These are phyloP conservation scores for Urocitellus parryii DNA, from an alignment of 2,113 vertebrate genomes.

Conservation along the genomic window DNA sequence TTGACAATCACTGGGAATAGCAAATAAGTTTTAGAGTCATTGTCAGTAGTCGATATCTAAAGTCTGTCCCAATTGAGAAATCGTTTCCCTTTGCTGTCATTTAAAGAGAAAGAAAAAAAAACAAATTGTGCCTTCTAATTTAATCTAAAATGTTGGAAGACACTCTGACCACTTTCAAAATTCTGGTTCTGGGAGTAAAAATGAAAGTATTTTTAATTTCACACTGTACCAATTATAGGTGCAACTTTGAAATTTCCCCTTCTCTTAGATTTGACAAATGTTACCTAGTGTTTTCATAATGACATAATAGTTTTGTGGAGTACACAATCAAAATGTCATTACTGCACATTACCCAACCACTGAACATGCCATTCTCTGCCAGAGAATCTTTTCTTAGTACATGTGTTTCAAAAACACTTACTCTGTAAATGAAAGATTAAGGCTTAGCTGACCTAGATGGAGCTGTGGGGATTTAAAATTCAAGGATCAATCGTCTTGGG, in stretches of 20 bases:
- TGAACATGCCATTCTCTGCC: constrained; percentile 72
- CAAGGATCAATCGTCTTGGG: constrained; percentile 58
- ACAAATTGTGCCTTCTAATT: constrained; percentile 64
- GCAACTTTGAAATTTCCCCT: constrained; percentile 63
- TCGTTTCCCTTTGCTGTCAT: constrained; percentile 52
- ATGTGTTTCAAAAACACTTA: constrained; percentile 77
- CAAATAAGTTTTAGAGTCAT: constrained; percentile 18
- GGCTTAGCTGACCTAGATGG: constrained; percentile 71
- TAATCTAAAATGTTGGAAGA: constrained; percentile 65
- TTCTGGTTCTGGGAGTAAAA: constrained; percentile 72
- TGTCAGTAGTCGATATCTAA: constrained; percentile 28
- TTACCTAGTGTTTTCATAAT: constrained; percentile 78
- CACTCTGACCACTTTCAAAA: constrained; percentile 68
- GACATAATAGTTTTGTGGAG: constrained; percentile 75
- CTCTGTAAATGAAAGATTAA: constrained; percentile 76
- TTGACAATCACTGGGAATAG: neutral
- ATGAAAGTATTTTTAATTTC: constrained; percentile 76
- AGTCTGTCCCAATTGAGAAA: neutral
- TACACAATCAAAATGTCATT: constrained; percentile 79
- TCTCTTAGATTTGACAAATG: constrained; percentile 74
- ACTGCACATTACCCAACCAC: constrained; percentile 67
- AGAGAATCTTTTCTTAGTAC: constrained; percentile 79
- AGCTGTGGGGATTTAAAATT: constrained; percentile 58
- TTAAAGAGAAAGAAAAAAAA: constrained; percentile 46
- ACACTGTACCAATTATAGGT: constrained; percentile 78